Conservation (phyloP, 2,113 vertebrate genomes). For the Triplophysa tibetana region DNA sequence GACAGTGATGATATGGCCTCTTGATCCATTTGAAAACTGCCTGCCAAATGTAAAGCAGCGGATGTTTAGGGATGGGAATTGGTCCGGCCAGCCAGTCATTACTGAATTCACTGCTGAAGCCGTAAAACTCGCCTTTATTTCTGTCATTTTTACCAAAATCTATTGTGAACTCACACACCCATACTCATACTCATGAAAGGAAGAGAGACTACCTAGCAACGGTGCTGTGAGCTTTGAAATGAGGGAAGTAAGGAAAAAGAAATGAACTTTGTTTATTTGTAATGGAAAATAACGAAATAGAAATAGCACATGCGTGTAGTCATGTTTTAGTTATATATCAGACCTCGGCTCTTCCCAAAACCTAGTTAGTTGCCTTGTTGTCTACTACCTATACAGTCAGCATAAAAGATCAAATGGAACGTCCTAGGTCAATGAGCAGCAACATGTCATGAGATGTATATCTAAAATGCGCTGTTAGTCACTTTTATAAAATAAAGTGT, state of each 20-base stretch:
- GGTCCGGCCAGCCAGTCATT: conserved; percentile 19
- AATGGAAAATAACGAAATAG: no score
- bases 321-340: no score
- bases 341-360: no score
- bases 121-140: conserved; percentile 25
- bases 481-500: no score
- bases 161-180: background rate
- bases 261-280: no score
- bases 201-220: background rate
- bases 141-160: conserved; percentile 23
- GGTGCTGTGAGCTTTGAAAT: background rate
- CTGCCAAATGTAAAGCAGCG: conserved; percentile 36
- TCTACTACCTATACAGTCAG: no score
- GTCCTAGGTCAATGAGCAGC: no score
- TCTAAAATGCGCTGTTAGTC: no score
- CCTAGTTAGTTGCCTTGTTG: no score
- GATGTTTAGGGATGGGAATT: conserved; percentile 21
- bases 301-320: no score
- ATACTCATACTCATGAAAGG: background rate
- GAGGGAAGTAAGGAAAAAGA: background rate
- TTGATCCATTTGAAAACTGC: conserved; percentile 30
- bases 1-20: conserved; percentile 32
- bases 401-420: no score
- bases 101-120: conserved; percentile 26
- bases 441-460: no score